These are phyloP conservation scores for Chymomyza amoena DNA, from an alignment of 2,888 invertebrate species.

Conservation along the genomic window DNA sequence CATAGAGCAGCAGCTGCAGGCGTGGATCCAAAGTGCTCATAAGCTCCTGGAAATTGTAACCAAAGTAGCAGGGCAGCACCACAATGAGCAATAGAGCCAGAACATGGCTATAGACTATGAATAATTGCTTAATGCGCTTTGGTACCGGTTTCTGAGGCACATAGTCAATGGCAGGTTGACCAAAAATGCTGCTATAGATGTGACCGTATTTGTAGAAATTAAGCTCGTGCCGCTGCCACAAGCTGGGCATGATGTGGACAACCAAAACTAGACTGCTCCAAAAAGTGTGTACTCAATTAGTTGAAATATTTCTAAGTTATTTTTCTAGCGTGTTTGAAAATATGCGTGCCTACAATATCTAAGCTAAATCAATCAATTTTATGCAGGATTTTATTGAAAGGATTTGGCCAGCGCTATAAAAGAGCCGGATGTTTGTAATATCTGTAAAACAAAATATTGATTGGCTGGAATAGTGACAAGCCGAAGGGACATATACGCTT, in stretches of 20 bases:
- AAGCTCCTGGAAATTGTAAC: constrained; percentile 46
- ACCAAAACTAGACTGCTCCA: not conserved
- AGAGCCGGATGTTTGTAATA: constrained; percentile 68
- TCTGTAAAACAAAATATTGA: constrained; percentile 40
- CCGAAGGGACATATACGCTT: constrained; percentile 6
- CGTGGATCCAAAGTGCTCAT: constrained; percentile 48
- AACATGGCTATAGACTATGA: constrained; percentile 57
- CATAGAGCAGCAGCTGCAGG: constrained; percentile 58
- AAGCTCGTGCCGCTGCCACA: constrained; percentile 66
- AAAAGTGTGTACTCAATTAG: not conserved
- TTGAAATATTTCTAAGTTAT: not conserved
- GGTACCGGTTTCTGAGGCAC: constrained; percentile 50
- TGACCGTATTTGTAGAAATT: constrained; percentile 67
- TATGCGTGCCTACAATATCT: constrained; percentile 5
- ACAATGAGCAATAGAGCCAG: constrained; percentile 56
- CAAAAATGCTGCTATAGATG: constrained; percentile 64
- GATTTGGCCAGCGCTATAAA: constrained; percentile 68
- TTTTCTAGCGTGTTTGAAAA: not conserved
- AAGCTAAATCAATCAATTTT: not conserved
- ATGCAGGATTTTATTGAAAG: constrained; percentile 41
- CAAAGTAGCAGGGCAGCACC: constrained; percentile 59
- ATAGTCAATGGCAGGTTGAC: constrained; percentile 67
- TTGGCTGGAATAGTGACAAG: not conserved
- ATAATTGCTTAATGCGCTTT: constrained; percentile 32
- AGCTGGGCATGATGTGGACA: constrained; percentile 14